Percentiles rank a stretch among this genome's conserved stretches.
These are phyloP conservation scores for Gadopsis marmoratus DNA, from an alignment of 2,797 vertebrate species.

Conservation along the genomic window DNA sequence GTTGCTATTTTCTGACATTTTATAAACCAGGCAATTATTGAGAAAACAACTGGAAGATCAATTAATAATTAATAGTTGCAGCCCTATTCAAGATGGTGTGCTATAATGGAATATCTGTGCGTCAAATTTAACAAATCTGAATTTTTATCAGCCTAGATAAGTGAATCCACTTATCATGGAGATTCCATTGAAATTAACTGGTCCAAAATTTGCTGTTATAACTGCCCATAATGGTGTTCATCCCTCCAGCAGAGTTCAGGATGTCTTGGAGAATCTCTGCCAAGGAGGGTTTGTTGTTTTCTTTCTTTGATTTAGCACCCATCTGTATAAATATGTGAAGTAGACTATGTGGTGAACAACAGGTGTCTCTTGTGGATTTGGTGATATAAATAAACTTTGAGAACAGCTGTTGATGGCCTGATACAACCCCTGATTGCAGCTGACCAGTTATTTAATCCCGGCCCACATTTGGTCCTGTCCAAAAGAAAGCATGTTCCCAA, in stretches of 20 bases:
- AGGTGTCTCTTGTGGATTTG: slow-evolving; percentile 9
- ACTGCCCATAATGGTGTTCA: neutral
- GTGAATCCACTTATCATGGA: neutral
- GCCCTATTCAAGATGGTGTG: neutral
- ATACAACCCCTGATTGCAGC: slow-evolving; percentile 27
- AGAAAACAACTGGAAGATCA: neutral
- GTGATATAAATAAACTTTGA: slow-evolving; percentile 25
- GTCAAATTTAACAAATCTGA: neutral
- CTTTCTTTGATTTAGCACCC: neutral
- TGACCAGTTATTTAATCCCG: slow-evolving; percentile 35
- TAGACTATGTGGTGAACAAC: neutral
- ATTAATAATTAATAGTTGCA: neutral
- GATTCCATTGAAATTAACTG: neutral
- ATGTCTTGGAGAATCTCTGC: neutral
- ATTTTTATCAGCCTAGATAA: too few relatives aligned
- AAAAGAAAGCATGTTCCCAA: neutral
- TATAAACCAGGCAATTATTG: neutral
- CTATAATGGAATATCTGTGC: neutral
- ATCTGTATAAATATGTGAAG: slow-evolving; percentile 8
- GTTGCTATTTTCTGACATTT: neutral
- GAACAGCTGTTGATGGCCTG: slow-evolving; percentile 34
- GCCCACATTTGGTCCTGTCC: neutral
- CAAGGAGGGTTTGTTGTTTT: neutral
- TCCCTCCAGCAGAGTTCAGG: neutral
- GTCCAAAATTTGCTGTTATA: neutral